These are phyloP conservation scores for Agelas oroides DNA, from an alignment of 37 sponge, comb jelly and placozoan genomes.

Conservation along the genomic window DNA sequence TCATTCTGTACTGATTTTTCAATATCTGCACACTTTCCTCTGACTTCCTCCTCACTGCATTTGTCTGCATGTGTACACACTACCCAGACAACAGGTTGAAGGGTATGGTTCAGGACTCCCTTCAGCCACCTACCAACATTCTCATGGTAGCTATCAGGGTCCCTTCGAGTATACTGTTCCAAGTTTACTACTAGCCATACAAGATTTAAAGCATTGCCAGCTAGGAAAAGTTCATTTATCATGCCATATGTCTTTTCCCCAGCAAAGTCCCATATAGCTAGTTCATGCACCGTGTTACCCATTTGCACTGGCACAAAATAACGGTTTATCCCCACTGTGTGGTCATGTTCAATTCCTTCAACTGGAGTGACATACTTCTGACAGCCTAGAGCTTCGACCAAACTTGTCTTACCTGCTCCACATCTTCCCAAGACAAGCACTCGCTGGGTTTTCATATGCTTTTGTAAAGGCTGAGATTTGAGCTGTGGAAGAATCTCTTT, in stretches of 20 bases:
- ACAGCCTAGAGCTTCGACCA: background rate
- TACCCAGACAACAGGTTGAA: background rate
- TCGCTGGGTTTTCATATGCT: background rate
- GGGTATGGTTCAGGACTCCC: background rate
- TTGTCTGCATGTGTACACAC: background rate
- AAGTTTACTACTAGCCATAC: background rate
- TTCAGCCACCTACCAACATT: background rate
- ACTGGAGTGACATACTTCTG: background rate
- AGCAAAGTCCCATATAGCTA: slow-evolving; percentile 7
- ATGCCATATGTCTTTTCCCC: background rate
- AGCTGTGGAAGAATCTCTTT: background rate
- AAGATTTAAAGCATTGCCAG: background rate
- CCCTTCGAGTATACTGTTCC: background rate
- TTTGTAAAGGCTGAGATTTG: background rate
- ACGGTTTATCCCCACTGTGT: background rate
- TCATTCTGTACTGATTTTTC: background rate
- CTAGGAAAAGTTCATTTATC: background rate
- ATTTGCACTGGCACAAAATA: background rate
- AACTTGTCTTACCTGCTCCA: slow-evolving; percentile 6
- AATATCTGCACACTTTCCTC: background rate
- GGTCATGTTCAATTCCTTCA: background rate
- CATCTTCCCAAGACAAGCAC: background rate
- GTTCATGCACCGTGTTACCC: background rate
- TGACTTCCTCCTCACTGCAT: background rate
- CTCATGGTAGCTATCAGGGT: background rate